These are phyloP conservation scores for Crocallis elinguaria DNA, from an alignment of 2,888 invertebrate species.

Conservation along the genomic window DNA sequence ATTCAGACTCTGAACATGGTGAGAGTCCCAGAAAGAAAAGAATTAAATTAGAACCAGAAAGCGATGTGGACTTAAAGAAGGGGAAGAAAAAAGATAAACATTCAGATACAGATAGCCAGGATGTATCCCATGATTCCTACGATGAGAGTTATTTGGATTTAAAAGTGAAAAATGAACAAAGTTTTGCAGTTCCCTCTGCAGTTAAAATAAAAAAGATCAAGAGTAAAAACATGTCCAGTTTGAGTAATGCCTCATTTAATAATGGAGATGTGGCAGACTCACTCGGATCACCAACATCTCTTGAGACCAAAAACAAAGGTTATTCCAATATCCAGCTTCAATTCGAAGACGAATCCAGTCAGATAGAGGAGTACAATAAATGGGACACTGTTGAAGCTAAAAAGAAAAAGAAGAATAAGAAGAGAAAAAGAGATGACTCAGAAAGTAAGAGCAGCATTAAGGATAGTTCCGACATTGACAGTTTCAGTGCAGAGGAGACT, in stretches of 20 bases:
- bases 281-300: neutral
- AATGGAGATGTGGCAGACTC: slow-evolving; percentile 21
- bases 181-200: slow-evolving; percentile 25
- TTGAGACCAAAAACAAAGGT: neutral
- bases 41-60: slow-evolving; percentile 56
- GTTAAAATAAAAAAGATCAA: slow-evolving; percentile 33
- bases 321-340: neutral
- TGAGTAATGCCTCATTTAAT: slow-evolving; percentile 23
- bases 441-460: slow-evolving; percentile 23
- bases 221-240: slow-evolving; percentile 43
- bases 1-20: slow-evolving; percentile 23
- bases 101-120: neutral
- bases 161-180: slow-evolving; percentile 56
- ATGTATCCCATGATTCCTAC: slow-evolving; percentile 12
- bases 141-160: slow-evolving; percentile 54
- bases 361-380: slow-evolving; percentile 24
- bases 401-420: slow-evolving; percentile 46
- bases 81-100: slow-evolving; percentile 36
- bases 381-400: slow-evolving; percentile 32
- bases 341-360: slow-evolving; percentile 11
- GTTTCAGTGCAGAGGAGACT: slow-evolving; percentile 41
- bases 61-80: slow-evolving; percentile 51
- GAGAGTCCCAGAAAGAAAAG: slow-evolving; percentile 37
- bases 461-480: slow-evolving; percentile 29
- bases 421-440: slow-evolving; percentile 31